These are phyloP conservation scores for Cisticola juncidis DNA, from an alignment of 2,113 vertebrate genomes.

Conservation along the genomic window DNA sequence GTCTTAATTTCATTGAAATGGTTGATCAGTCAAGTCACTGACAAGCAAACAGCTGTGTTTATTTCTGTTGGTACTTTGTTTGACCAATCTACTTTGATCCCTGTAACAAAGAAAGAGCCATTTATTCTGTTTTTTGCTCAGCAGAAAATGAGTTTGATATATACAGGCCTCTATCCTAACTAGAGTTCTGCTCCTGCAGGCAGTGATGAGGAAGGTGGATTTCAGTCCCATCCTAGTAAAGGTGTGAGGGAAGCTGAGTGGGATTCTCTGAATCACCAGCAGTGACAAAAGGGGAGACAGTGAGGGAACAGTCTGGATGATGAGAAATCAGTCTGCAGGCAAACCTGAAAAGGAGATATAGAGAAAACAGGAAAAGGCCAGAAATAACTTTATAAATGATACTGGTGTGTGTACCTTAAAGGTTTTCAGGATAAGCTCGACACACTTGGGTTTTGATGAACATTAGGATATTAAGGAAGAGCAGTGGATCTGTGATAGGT, in stretches of 20 bases:
- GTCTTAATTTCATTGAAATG: neutral
- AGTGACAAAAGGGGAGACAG: neutral
- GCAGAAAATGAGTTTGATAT: neutral
- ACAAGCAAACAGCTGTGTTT: constrained; percentile 9
- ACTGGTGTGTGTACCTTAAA: neutral
- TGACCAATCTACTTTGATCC: constrained; percentile 26
- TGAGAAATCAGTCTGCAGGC: neutral
- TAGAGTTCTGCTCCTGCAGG: neutral
- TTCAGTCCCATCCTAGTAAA: neutral
- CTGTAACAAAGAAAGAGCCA: neutral
- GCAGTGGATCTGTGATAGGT: neutral
- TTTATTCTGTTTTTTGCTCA: neutral
- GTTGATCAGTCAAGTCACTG: constrained; percentile 11
- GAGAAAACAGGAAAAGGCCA: neutral
- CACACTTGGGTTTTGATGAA: neutral
- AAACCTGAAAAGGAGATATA: neutral
- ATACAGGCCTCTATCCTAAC: neutral
- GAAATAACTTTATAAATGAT: neutral
- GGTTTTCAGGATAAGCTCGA: neutral
- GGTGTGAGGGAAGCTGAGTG: neutral
- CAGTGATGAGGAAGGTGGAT: neutral
- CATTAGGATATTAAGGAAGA: neutral
- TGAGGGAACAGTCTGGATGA: neutral
- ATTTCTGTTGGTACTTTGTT: neutral
- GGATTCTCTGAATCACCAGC: neutral